Evolutionary conservation across 2,888 invertebrate species (phyloP).

Genomic region (Rhabditophanes sp.): DNA sequence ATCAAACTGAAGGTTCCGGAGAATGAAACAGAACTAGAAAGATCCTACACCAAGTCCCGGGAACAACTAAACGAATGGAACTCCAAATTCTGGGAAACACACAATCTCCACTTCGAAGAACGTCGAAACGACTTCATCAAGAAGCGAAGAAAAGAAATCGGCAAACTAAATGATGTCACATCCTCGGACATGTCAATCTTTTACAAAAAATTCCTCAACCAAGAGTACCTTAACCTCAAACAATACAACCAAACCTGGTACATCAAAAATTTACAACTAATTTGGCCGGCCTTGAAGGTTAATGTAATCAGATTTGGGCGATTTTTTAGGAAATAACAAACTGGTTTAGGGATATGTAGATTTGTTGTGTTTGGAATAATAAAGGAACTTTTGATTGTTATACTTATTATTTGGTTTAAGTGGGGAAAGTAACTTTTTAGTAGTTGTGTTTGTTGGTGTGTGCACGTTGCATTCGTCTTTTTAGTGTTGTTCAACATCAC

Average conservation of each 20-base stretch:
- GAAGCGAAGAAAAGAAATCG: conserved; percentile 25
- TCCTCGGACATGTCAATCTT: conserved; percentile 35
- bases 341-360: too few species aligned
- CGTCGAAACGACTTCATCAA: conserved; percentile 13
- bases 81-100: conserved; percentile 32
- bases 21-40: conserved; percentile 27
- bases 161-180: conserved; percentile 25
- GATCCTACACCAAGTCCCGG: conserved; percentile 21
- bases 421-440: too few species aligned
- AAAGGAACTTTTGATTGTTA: too few species aligned
- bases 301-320: conserved; percentile 28
- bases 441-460: too few species aligned
- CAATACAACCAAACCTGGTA: conserved; percentile 39
- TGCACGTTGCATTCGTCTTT: too few species aligned
- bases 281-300: conserved; percentile 37
- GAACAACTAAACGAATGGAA: conserved; percentile 38
- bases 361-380: too few species aligned
- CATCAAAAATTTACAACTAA: conserved; percentile 26
- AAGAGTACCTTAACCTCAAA: conserved; percentile 18
- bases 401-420: too few species aligned
- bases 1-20: conserved; percentile 27
- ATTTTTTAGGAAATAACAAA: conserved; percentile 11
- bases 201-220: conserved; percentile 31
- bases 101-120: conserved; percentile 28
- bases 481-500: too few species aligned